Conservation (phyloP, 2,888 invertebrate genomes). For the Parasteatoda lunata region DNA sequence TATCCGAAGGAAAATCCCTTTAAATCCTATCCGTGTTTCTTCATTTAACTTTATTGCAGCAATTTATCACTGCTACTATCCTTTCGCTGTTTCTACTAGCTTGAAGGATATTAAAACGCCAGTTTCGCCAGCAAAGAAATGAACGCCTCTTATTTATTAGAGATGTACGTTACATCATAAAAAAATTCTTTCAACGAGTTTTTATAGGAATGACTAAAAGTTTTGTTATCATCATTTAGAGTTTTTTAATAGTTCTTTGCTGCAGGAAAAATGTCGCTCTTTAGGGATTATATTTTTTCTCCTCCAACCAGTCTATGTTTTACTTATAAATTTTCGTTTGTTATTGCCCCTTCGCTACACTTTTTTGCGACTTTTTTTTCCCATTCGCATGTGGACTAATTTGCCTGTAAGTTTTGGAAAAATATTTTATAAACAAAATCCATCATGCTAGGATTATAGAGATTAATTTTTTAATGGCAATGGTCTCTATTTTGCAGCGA, state of each 20-base stretch:
- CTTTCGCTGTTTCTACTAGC: slow-evolving; percentile 29
- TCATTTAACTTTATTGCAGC: slow-evolving; percentile 68
- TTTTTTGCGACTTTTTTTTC: not conserved
- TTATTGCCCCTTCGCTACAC: not conserved
- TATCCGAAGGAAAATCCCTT: slow-evolving; percentile 53
- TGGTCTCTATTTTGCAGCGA: slow-evolving; percentile 29
- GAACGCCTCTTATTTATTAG: slow-evolving; percentile 61
- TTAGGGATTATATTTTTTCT: slow-evolving; percentile 47
- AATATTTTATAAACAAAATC: slow-evolving; percentile 38
- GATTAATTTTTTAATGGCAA: slow-evolving; percentile 66
- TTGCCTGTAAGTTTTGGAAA: slow-evolving; percentile 48
- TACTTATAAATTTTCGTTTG: slow-evolving; percentile 8
- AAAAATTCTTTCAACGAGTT: slow-evolving; percentile 62
- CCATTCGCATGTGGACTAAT: slow-evolving; percentile 33
- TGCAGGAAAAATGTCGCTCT: slow-evolving; percentile 30
- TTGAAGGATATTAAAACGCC: slow-evolving; percentile 65
- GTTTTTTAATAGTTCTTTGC: slow-evolving; percentile 57
- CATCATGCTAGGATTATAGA: slow-evolving; percentile 58
- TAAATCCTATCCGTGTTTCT: slow-evolving; percentile 66
- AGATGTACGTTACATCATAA: slow-evolving; percentile 45
- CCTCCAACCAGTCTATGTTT: not conserved
- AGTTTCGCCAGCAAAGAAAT: slow-evolving; percentile 25
- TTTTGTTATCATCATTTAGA: slow-evolving; percentile 67
- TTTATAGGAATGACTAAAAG: slow-evolving; percentile 63
- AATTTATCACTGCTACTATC: slow-evolving; percentile 51